Conservation (phyloP, 2,888 invertebrate species). For the Rhingia campestris region DNA sequence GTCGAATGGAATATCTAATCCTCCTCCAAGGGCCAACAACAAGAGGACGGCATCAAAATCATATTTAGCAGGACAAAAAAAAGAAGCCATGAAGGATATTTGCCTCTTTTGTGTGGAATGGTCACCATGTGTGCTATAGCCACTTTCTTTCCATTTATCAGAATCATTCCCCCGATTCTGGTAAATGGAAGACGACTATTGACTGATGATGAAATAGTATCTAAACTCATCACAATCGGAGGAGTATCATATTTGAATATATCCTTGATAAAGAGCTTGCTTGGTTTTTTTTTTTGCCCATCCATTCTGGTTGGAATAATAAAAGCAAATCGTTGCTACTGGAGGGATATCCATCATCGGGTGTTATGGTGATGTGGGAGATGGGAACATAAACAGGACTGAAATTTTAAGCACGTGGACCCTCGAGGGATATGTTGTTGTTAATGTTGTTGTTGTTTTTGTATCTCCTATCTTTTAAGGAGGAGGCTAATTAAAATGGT, state of each 20-base stretch:
- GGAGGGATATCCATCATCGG: conserved; percentile 23
- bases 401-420: conserved; percentile 46
- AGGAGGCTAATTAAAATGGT: conserved; percentile 36
- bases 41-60: not conserved
- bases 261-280: not conserved
- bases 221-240: conserved; percentile 7
- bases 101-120: conserved; percentile 4
- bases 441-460: conserved; percentile 19
- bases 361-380: conserved; percentile 34
- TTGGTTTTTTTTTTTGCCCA: conserved; percentile 13
- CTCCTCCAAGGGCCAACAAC: conserved; percentile 14
- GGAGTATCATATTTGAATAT: conserved; percentile 30
- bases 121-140: not conserved
- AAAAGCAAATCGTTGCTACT: conserved; percentile 43
- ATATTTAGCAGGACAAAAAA: not conserved
- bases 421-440: conserved; percentile 25
- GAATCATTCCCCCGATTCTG: too few relatives aligned
- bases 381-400: conserved; percentile 15
- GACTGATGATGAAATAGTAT: conserved; percentile 33
- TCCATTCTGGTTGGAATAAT: conserved; percentile 41
- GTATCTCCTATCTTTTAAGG: not conserved
- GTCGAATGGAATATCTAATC: conserved; percentile 17
- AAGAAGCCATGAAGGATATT: not conserved
- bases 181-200: not conserved
- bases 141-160: not conserved